Evolutionary conservation across 2,888 invertebrate species (phyloP).

Genomic region (Sinelater perroti): DNA sequence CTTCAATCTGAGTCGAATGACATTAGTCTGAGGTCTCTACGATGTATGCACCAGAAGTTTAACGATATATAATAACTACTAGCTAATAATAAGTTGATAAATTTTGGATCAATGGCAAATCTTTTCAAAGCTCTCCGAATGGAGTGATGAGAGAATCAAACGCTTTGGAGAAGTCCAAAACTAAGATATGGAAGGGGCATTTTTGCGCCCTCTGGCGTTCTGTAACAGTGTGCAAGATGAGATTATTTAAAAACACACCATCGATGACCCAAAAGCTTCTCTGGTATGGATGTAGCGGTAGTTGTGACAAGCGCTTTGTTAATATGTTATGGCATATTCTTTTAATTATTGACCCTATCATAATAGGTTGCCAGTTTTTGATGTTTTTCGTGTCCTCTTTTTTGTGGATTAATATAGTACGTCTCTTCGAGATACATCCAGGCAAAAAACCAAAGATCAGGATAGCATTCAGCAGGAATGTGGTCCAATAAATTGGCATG

Average conservation of each 20-base stretch:
- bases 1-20: too few species aligned
- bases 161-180: too few species aligned
- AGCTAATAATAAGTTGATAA: too few species aligned
- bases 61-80: too few species aligned
- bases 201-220: neutral
- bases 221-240: neutral
- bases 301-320: conserved; percentile 20
- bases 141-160: neutral
- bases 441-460: too few species aligned
- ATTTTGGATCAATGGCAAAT: neutral
- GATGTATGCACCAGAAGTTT: too few species aligned
- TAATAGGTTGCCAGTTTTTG: conserved; percentile 39
- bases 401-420: conserved; percentile 30
- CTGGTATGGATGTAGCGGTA: conserved; percentile 26
- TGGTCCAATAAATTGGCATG: neutral
- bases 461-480: too few species aligned
- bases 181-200: neutral
- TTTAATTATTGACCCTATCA: conserved; percentile 30
- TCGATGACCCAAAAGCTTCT: conserved; percentile 35
- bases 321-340: conserved; percentile 32
- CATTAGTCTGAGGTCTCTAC: too few species aligned
- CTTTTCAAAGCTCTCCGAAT: neutral
- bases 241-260: conserved; percentile 34
- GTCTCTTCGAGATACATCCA: too few species aligned
- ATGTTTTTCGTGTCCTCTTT: conserved; percentile 9